These are phyloP conservation scores for Drosophila bocqueti DNA, from an alignment of 1,140 invertebrate species.

Conservation along the genomic window DNA sequence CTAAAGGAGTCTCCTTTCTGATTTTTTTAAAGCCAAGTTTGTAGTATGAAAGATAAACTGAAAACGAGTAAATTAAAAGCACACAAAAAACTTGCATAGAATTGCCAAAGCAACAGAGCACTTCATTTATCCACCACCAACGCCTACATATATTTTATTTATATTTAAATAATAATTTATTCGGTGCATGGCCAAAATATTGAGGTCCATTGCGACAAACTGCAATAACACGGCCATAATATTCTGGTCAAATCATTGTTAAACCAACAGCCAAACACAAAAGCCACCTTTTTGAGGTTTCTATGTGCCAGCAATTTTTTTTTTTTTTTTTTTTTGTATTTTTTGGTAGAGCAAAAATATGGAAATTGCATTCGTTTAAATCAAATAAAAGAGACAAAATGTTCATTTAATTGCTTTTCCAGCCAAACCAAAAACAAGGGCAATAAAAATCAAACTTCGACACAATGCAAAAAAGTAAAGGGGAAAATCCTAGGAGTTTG, in stretches of 20 bases:
- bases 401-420: conserved; percentile 71
- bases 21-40: conserved; percentile 6
- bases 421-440: conserved; percentile 34
- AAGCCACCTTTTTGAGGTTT: conserved; percentile 79
- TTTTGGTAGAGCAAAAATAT: conserved; percentile 44
- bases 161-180: conserved; percentile 28
- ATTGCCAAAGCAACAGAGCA: conserved; percentile 12
- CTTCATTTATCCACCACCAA: conserved; percentile 2
- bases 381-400: conserved; percentile 75
- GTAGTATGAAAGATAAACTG: conserved; percentile 1
- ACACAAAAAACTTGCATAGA: not conserved
- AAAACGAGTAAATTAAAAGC: conserved; percentile 4
- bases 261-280: conserved; percentile 77
- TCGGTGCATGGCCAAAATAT: conserved; percentile 53
- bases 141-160: conserved; percentile 21
- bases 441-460: conserved; percentile 49
- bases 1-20: not conserved
- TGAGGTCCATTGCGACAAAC: conserved; percentile 63
- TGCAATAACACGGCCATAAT: conserved; percentile 55
- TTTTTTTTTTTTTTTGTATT: conserved; percentile 7
- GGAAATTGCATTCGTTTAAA: conserved; percentile 60
- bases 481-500: conserved; percentile 13
- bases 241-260: conserved; percentile 64
- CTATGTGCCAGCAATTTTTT: conserved; percentile 13
- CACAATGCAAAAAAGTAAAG: conserved; percentile 12